A percentile compares a stretch with the other conserved stretches of the same genome.
Evolutionary conservation across 2,797 vertebrate genomes (phyloP).

Genomic region (Hydrocynus forskahlii): DNA sequence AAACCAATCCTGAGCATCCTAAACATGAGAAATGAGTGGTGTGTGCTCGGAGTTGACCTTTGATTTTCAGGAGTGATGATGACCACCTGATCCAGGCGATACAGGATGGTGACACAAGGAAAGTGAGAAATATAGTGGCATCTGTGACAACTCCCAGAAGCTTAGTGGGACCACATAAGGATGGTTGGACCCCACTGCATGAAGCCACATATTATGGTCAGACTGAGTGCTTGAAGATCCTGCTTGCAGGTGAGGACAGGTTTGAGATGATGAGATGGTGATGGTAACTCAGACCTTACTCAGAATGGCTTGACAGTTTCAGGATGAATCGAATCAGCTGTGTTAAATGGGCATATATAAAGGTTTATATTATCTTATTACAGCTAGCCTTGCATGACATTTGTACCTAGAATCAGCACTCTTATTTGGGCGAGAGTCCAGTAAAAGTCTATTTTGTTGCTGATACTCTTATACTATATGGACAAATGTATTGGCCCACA

Average conservation of each 20-base stretch:
- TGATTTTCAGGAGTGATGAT: conserved; percentile 7
- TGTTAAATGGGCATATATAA: too few relatives aligned
- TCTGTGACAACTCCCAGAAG: neutral
- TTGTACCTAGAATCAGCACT: too few relatives aligned
- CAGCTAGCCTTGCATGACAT: too few relatives aligned
- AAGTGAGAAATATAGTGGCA: neutral
- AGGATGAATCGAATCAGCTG: too few relatives aligned
- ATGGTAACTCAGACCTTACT: neutral
- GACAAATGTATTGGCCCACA: too few relatives aligned
- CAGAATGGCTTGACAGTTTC: neutral
- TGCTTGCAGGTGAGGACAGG: conserved; percentile 23
- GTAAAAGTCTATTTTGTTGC: too few relatives aligned
- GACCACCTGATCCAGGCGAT: neutral
- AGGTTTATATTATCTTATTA: too few relatives aligned
- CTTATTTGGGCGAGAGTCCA: too few relatives aligned
- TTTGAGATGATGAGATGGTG: neutral
- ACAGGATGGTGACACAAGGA: neutral
- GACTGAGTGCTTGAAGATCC: conserved; percentile 1
- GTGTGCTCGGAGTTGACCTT: neutral
- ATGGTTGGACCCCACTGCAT: conserved; percentile 22
- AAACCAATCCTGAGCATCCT: neutral
- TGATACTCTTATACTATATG: too few relatives aligned
- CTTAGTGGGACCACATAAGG: neutral
- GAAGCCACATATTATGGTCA: conserved; percentile 26
- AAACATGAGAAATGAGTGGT: neutral